phyloP scores from a whole-genome alignment of 1,140 invertebrate genomes.

The Brachionus rubens region DNA sequence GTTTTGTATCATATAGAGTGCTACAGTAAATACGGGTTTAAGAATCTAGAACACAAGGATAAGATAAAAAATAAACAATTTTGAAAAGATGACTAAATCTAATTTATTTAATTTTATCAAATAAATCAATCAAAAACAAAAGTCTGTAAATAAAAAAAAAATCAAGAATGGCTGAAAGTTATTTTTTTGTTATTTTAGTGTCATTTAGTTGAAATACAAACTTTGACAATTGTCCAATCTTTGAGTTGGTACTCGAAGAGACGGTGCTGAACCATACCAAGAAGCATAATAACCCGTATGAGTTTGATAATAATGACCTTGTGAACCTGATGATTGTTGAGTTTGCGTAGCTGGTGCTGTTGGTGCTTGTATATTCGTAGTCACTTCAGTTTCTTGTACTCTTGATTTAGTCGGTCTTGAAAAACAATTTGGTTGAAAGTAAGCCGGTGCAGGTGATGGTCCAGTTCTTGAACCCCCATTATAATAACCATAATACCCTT shows the following conservation, averaged over 20 bases:
- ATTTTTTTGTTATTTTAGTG: too few relatives aligned
- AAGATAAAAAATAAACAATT: too few relatives aligned
- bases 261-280: conserved; percentile 44
- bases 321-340: not conserved
- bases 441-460: not conserved
- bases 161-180: too few relatives aligned
- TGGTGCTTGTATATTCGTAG: too few relatives aligned
- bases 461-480: not conserved
- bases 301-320: conserved; percentile 22
- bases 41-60: too few relatives aligned
- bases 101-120: too few relatives aligned
- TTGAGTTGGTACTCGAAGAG: not conserved
- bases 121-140: too few relatives aligned
- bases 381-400: not conserved
- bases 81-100: too few relatives aligned
- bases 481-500: not conserved
- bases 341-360: too few relatives aligned
- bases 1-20: too few relatives aligned
- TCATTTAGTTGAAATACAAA: conserved; percentile 9
- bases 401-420: not conserved
- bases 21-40: too few relatives aligned
- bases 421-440: conserved; percentile 27
- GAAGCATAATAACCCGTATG: conserved; percentile 14
- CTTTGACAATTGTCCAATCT: conserved; percentile 23
- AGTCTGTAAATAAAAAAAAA: too few relatives aligned